Conservation (phyloP, 2,113 vertebrate species). For the Thinocorus orbignyianus region DNA sequence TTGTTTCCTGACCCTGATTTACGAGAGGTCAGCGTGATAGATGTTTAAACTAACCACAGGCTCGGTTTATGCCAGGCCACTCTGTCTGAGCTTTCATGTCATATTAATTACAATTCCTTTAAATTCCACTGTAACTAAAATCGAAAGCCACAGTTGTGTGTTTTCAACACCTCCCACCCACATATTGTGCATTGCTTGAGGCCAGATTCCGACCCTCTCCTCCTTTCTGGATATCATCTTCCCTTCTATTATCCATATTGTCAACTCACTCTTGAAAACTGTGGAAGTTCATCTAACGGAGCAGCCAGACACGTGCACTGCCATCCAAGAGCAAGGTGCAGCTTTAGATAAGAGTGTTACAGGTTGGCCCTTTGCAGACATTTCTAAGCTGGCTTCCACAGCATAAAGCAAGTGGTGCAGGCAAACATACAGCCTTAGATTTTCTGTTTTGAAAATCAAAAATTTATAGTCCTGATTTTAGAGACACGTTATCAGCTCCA, state of each 20-base stretch:
- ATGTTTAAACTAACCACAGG: constrained; percentile 39
- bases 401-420: not conserved
- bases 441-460: not conserved
- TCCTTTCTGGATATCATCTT: not conserved
- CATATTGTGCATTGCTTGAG: not conserved
- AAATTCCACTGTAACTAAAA: not conserved
- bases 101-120: not conserved
- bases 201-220: not conserved
- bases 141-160: not conserved
- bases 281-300: not conserved
- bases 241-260: not conserved
- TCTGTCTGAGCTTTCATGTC: constrained; percentile 4
- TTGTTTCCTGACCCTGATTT: constrained; percentile 59
- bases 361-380: not conserved
- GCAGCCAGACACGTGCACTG: not conserved
- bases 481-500: not conserved
- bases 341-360: not conserved
- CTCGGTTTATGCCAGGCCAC: not conserved
- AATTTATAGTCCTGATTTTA: not conserved
- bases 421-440: not conserved
- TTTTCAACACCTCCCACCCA: constrained; percentile 2
- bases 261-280: not conserved
- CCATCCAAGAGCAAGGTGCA: not conserved
- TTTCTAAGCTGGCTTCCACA: not conserved
- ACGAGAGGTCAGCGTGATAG: not conserved